Conservation (phyloP, 2,797 vertebrate species). For the Sebastes itinus region DNA sequence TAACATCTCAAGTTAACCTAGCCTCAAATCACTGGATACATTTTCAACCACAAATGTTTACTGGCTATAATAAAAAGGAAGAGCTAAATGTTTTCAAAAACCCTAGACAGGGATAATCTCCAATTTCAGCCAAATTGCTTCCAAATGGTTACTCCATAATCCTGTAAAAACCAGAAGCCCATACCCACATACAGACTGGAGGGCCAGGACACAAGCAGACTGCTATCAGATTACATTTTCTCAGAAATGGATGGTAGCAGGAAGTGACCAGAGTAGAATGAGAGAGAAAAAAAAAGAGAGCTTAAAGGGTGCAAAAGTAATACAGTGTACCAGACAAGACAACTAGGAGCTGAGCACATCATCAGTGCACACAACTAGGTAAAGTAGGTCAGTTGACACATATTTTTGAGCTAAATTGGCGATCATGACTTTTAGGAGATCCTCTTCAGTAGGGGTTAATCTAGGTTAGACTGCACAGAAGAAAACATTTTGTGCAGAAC, state of each 20-base stretch:
- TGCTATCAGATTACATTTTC: slow-evolving; percentile 78
- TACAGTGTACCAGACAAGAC: slow-evolving; percentile 8
- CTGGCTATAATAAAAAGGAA: slow-evolving; percentile 53
- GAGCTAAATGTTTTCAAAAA: slow-evolving; percentile 47
- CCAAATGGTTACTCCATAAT: slow-evolving; percentile 67
- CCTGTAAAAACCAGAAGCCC: slow-evolving; percentile 68
- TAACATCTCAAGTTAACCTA: slow-evolving; percentile 1
- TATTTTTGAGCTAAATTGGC: neutral
- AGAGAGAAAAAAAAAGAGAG: neutral
- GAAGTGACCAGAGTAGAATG: slow-evolving; percentile 65
- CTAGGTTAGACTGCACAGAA: neutral
- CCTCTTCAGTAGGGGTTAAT: slow-evolving; percentile 9
- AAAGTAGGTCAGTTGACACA: slow-evolving; percentile 11
- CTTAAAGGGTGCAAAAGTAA: slow-evolving; percentile 24
- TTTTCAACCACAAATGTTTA: slow-evolving; percentile 56
- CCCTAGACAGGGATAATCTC: slow-evolving; percentile 55
- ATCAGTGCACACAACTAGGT: neutral
- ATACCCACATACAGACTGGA: slow-evolving; percentile 55
- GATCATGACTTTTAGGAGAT: neutral
- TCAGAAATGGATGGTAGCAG: slow-evolving; percentile 72
- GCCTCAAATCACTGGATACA: slow-evolving; percentile 26
- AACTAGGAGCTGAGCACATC: slow-evolving; percentile 4
- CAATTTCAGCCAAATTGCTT: slow-evolving; percentile 66
- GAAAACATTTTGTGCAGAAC: neutral
- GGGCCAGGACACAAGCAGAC: slow-evolving; percentile 64